Evolutionary conservation across 1,140 invertebrate genomes (phyloP).

Genomic region (Diploscapter pachys): DNA sequence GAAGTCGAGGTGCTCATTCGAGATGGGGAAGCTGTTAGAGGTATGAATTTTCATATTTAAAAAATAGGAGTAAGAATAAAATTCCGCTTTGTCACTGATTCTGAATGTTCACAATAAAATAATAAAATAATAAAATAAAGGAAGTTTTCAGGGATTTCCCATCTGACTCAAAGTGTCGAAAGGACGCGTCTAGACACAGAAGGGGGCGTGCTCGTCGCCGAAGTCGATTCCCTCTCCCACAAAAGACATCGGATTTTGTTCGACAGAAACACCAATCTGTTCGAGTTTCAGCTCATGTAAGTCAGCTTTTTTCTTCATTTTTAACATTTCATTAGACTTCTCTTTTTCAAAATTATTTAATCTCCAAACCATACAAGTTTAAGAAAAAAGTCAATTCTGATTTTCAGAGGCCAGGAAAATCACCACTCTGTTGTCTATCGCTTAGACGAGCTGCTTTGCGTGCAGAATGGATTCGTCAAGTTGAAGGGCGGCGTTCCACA

Average conservation of each 20-base stretch:
- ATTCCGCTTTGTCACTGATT: too few species aligned
- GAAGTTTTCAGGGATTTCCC: too few species aligned
- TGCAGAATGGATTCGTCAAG: slow-evolving; percentile 9
- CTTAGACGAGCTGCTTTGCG: slow-evolving; percentile 29
- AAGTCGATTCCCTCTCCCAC: slow-evolving; percentile 36
- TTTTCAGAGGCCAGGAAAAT: slow-evolving; percentile 5
- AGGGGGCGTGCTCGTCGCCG: slow-evolving; percentile 23
- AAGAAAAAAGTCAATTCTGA: not conserved
- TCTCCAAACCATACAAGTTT: too few species aligned
- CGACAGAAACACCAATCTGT: slow-evolving; percentile 35
- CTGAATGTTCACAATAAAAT: too few species aligned
- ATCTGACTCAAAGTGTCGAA: too few species aligned
- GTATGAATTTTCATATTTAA: too few species aligned
- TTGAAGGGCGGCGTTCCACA: slow-evolving; percentile 20
- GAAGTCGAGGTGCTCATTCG: too few species aligned
- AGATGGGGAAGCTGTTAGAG: too few species aligned
- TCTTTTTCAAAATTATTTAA: too few species aligned
- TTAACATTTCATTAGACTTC: too few species aligned
- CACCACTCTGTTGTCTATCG: slow-evolving; percentile 27
- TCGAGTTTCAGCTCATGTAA: slow-evolving; percentile 37
- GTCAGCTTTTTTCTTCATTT: slow-evolving; percentile 15
- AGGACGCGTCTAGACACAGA: not conserved
- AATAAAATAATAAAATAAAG: too few species aligned
- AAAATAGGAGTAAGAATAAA: too few species aligned
- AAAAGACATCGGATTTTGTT: slow-evolving; percentile 40